Evolutionary conservation across 2,888 invertebrate genomes (phyloP).

Genomic region (Hoplodrina ambigua): DNA sequence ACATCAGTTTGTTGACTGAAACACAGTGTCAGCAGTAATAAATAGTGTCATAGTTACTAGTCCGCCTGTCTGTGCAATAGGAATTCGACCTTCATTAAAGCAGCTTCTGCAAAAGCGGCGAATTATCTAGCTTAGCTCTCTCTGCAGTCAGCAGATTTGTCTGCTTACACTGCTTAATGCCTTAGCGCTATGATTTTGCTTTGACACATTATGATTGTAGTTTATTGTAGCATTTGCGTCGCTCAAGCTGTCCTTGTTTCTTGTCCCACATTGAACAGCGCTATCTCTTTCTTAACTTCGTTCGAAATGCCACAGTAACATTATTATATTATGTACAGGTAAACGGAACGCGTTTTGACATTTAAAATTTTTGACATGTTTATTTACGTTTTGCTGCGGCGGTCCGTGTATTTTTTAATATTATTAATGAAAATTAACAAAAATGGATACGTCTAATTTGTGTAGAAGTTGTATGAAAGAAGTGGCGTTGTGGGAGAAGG

Average conservation of each 20-base stretch:
- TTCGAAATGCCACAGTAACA: not conserved
- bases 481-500: slow-evolving; percentile 79
- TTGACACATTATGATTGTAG: not conserved
- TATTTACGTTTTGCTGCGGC: slow-evolving; percentile 27
- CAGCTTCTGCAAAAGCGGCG: not conserved
- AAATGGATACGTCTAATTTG: slow-evolving; percentile 77
- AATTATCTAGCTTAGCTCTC: not conserved
- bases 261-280: not conserved
- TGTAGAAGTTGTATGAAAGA: slow-evolving; percentile 87
- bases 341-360: slow-evolving; percentile 44
- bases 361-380: not conserved
- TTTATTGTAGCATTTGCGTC: not conserved
- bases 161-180: not conserved
- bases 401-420: not conserved
- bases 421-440: slow-evolving; percentile 23
- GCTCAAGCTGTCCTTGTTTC: slow-evolving; percentile 13
- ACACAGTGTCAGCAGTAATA: too few species aligned
- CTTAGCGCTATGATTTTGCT: not conserved
- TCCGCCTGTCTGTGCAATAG: too few species aligned
- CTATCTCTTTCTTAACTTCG: slow-evolving; percentile 21
- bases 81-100: too few species aligned
- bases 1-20: not conserved
- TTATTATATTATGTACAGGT: too few species aligned
- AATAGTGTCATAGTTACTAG: too few species aligned
- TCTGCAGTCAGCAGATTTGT: not conserved